Evolutionary conservation across 1,140 invertebrate genomes (phyloP), one percentile per base, ranked within the genome.

Genomic region (Octopus sinensis): DNA sequence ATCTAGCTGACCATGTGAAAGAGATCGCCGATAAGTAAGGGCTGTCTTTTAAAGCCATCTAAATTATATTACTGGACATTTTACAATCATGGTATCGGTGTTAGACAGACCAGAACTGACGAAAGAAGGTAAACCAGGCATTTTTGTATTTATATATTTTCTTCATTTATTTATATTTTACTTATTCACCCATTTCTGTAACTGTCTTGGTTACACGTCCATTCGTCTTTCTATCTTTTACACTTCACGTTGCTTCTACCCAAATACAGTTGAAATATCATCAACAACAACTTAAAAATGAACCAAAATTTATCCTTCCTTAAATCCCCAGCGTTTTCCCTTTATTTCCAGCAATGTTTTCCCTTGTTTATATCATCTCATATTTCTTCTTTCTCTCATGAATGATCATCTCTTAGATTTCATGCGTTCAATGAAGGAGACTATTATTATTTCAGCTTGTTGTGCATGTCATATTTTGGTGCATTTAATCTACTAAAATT

Each of bases 11-110:
- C 23, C 30, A 30, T 30, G 13, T 51, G 56, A 53, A 62, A 54
- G 76, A 43, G 53, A 23, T 10, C 78, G 30, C 53, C 53, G 30
- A 43, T 43, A 7, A 6, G n/a, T 51, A 43, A 62, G 71, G 53
- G 79, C 73, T 13, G 51, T n/a, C 53, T 76, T 82, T 76, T 17
- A 9, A 71, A 54, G 80, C 51, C 51, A 79, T 79, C 78, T 76
- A 78, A 54, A 75, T 62, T 13, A 54, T 10, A 6, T 6, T 54
- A 30, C 5, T 73, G 54, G 51, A 53, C 12, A 79, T 82, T 78
- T 68, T 43, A 79, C 78, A 80, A 77, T 77, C 79, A 86, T 86
- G 86, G 82, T 84, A 56, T 82, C 82, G 4, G 80, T 86, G 79
- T 80, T 84, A 30, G 79, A 80, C 23, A 81, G 83, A 54, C 83